Evolutionary conservation across 2,113 vertebrate species (phyloP).

Genomic region (Phaetusa simplex): DNA sequence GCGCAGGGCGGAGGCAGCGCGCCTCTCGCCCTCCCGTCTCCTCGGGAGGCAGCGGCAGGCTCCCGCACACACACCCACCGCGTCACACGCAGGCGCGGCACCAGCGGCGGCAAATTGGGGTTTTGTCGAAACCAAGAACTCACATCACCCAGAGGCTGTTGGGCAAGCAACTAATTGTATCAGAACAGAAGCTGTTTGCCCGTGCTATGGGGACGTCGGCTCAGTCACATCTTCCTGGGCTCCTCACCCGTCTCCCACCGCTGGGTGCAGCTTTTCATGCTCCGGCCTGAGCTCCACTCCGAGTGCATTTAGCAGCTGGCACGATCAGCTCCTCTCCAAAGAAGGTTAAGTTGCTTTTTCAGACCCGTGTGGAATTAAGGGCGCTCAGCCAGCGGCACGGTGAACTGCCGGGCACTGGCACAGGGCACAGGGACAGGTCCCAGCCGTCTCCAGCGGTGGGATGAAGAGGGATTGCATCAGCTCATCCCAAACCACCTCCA

Average conservation of each 20-base stretch:
- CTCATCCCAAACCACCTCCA: not conserved
- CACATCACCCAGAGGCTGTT: rapidly evolving
- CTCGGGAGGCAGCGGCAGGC: not conserved
- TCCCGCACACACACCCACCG: not conserved
- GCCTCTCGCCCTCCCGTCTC: rapidly evolving
- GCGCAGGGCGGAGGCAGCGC: rapidly evolving
- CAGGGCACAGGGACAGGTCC: not conserved
- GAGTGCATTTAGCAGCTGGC: not conserved
- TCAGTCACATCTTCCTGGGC: rapidly evolving
- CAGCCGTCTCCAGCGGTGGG: not conserved
- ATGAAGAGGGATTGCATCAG: not conserved
- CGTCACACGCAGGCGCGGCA: not conserved
- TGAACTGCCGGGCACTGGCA: not conserved
- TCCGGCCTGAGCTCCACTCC: not conserved
- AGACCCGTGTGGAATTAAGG: not conserved
- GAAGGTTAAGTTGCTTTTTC: not conserved
- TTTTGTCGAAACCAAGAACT: not conserved
- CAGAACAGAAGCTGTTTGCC: not conserved
- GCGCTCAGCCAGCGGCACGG: not conserved
- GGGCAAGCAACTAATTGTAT: not conserved
- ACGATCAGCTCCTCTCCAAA: not conserved
- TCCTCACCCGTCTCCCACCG: rapidly evolving
- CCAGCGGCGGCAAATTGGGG: rapidly evolving
- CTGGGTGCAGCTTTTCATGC: not conserved
- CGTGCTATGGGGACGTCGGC: rapidly evolving